Evolutionary conservation across 2,888 invertebrate genomes (phyloP), one percentile per base, ranked within the genome.

Genomic region (Venusia cambrica): DNA sequence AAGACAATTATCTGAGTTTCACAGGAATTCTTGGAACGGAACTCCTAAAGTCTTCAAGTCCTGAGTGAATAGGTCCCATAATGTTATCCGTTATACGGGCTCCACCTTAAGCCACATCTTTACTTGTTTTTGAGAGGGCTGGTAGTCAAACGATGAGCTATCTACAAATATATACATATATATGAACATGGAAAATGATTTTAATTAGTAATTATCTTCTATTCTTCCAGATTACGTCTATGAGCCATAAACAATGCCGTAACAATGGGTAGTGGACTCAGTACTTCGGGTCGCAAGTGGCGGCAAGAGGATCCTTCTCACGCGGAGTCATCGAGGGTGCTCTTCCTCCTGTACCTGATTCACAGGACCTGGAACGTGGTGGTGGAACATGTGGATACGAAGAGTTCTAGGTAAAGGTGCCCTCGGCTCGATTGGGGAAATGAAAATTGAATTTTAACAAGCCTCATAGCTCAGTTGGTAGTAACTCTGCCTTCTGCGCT

Each of bases 351-450:
- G 51, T 91, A 92, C 65, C 78, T 92, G 38, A 90, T 92, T 54
- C 90, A 92, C 55, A 89, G 92, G 46, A 92, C 92, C 5, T 92
- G 92, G 92, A 90, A 89, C 57, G 89, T 92, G 5, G 89, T 92
- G 2, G 84, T 91, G 22, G 91, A 91, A 40, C 89, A 90, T 49
- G 87, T 90, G 36, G 90, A 90, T 59, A 72, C 85, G 0, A 89
- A 84, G 61, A 90, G 80, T 68, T 87, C 89, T 53, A 81, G 78
- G 84, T 81, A 29, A 52, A n/a, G n/a, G n/a, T n/a, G n/a, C n/a
- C n/a, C n/a, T n/a, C n/a, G 51, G 1, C 2, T 11, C 3, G 2
- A 17, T 19, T 12, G 6, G n/a, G 10, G 2, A 18, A 9, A 7
- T 15, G 7, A 2, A 4, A 12, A 1, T 4, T 7, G 6, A 11